These are phyloP conservation scores for Sinocyclocheilus anshuiensis DNA, from an alignment of 2,113 vertebrate species.

Conservation along the genomic window DNA sequence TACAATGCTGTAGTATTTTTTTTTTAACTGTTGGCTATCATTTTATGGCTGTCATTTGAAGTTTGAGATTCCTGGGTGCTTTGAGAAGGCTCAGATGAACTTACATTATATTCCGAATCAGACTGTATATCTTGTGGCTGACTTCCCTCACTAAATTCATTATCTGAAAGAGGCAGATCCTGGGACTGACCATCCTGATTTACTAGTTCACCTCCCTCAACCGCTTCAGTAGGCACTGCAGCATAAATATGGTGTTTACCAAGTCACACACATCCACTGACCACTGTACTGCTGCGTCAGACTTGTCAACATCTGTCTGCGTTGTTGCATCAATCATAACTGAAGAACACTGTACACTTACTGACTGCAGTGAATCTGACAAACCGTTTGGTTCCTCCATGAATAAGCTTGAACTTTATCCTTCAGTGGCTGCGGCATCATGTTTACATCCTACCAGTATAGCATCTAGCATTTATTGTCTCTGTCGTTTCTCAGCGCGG, in stretches of 20 bases:
- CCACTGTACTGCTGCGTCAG: background rate
- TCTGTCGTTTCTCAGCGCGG: no score
- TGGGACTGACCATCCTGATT: no score
- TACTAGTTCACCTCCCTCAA: no score
- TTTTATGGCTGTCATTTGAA: background rate
- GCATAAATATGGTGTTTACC: background rate
- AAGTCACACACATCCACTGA: background rate
- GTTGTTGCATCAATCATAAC: background rate
- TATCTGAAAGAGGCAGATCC: no score
- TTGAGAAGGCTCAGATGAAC: background rate
- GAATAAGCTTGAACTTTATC: background rate
- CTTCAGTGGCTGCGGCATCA: background rate
- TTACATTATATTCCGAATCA: no score
- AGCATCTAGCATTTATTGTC: background rate
- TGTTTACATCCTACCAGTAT: background rate
- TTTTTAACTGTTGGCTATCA: background rate
- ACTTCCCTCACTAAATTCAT: no score
- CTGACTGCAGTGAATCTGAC: background rate
- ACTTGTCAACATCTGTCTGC: background rate
- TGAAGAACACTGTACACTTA: background rate
- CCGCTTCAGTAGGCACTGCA: background rate
- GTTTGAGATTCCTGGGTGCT: background rate
- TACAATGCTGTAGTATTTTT: background rate
- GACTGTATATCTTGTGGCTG: no score
- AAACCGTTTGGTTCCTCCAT: background rate